Conservation (phyloP, 37 sponge, comb jelly and placozoan species). For the Halisarca cf. caerulea region DNA sequence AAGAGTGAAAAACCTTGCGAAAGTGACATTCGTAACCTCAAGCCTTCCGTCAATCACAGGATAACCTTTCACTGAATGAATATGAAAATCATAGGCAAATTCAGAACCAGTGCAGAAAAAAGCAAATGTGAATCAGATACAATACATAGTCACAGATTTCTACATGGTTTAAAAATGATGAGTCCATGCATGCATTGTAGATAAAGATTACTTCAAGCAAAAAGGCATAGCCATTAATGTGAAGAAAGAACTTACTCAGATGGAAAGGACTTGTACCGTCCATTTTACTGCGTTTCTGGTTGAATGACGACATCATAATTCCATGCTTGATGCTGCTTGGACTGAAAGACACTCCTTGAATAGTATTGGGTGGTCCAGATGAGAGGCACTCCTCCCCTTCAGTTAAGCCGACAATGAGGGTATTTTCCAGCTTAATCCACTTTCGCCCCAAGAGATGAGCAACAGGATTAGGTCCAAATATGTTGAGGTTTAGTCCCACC, state of each 20-base stretch:
- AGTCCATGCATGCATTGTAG: not conserved
- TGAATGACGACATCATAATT: constrained; percentile 87
- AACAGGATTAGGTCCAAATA: constrained; percentile 89
- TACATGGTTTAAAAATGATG: not conserved
- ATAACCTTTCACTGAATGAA: constrained; percentile 83
- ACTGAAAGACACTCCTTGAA: constrained; percentile 15
- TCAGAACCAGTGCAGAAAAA: not conserved
- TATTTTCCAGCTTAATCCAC: constrained; percentile 46
- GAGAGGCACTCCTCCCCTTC: constrained; percentile 54
- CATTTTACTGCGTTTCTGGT: constrained; percentile 79
- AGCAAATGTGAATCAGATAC: not conserved
- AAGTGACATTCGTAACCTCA: constrained; percentile 35
- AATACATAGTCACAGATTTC: not conserved
- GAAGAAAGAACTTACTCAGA: constrained; percentile 66
- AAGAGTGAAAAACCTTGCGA: constrained; percentile 59
- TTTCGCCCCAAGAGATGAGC: constrained; percentile 70
- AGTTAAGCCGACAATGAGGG: constrained; percentile 65
- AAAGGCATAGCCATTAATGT: no score
- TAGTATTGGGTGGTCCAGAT: constrained; percentile 28
- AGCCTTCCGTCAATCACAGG: constrained; percentile 77
- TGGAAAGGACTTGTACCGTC: constrained; percentile 81
- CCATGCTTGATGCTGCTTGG: constrained; percentile 38
- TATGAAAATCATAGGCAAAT: not conserved
- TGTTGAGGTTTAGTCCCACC: constrained; percentile 78
- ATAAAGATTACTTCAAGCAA: not conserved